Base-by-base conservation (phyloP, 2,113 vertebrate genomes). In the Butorides virescens region DNA sequence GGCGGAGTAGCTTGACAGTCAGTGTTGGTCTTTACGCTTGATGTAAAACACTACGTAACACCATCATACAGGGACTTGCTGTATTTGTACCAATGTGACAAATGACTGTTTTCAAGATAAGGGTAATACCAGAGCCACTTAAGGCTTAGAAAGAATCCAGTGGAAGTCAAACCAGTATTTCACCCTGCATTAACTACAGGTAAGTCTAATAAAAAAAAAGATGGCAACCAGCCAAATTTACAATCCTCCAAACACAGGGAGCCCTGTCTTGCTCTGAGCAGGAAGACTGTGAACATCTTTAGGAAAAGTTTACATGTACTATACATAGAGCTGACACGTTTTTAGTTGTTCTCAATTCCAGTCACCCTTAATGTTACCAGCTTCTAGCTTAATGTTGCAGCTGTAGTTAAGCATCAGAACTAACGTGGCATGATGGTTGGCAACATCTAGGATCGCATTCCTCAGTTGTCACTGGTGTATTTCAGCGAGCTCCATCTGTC, bases 371-470 rank as follows among this genome's bases (percentile, higher is more conserved):
- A 11, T 46, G 36, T 27, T 37, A 27, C 0, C 10, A 36, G 2
- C 32, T 70, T 66, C 3, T 15, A 66, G 30, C 67, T 30, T 2
- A 61, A 29, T 25, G 62, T 49, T 53, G 18, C 37, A 62, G 42
- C 39, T 73, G 27, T 25, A 76, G 27, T 22, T 32, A 56, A 46
- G 15, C 7, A 3, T 25, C 36, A 80, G 36, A 86, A 91, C 29
- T 37, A 72, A 42, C 15, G 3, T 14, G 14, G n/a, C 27, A 19
- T 0, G 11, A 50, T 15, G 17, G 65, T 2, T 11, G 23, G 13
- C n/a, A 62, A 39, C 9, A 30, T 23, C 29, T 13, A 61, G 37
- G n/a, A 36, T 27, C 23, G 5, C 12, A 59, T 36, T 74, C 72
- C 56, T 30, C 11, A 14, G 29, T 34, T 62, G 36, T 62, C 63